Percentiles rank a stretch among this genome's conserved stretches.
Evolutionary conservation across 2,888 invertebrate species (phyloP).

Genomic region (Aporophyla lueneburgensis): DNA sequence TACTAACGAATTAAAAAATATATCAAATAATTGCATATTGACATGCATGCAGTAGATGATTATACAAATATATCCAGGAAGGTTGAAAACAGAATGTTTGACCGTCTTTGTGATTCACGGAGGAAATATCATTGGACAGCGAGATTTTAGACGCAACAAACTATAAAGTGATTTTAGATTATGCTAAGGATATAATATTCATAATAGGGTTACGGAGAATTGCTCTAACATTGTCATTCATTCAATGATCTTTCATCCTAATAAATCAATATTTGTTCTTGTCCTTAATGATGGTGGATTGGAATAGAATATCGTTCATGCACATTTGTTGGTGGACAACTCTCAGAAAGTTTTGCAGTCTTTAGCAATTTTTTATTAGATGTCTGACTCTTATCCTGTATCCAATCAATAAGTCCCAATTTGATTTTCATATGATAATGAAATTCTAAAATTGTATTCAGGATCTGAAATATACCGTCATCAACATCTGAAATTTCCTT

Average conservation of each 20-base stretch:
- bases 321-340: constrained; percentile 4
- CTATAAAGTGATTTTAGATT: neutral
- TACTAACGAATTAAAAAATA: neutral
- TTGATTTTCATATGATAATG: constrained; percentile 14
- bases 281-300: neutral
- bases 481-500: neutral
- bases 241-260: neutral
- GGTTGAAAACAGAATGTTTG: neutral
- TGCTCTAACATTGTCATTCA: neutral
- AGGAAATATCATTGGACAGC: neutral
- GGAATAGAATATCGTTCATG: neutral
- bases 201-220: neutral
- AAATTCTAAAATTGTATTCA: neutral
- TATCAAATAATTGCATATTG: neutral
- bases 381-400: neutral
- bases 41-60: neutral
- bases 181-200: neutral
- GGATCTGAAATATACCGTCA: neutral
- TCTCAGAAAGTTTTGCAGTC: neutral
- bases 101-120: neutral
- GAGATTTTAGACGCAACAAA: neutral
- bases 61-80: neutral
- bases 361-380: neutral
- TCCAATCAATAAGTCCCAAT: neutral
- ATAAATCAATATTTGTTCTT: constrained; percentile 16